Evolutionary conservation across 2,113 vertebrate genomes (phyloP), one percentile per base, ranked within the genome.

Genomic region (Pterocles burchelli): DNA sequence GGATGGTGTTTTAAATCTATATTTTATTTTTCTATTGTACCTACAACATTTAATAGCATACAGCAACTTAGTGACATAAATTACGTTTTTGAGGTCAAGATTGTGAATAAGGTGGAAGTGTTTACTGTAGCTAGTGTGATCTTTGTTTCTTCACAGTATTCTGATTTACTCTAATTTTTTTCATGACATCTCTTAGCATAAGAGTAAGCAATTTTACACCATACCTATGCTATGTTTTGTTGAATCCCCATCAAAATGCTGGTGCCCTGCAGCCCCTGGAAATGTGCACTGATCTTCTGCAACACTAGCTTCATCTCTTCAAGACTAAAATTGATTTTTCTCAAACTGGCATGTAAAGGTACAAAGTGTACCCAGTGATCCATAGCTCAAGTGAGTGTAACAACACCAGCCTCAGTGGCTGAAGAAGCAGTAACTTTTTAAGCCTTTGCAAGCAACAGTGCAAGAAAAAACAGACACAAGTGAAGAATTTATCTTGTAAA

Each of bases 271-370:
- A 95, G 96, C 95, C 93, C 87, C 81, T 91, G 94, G 92, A 96
- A 93, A 93, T 94, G 76, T 38, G 59, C 95, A 93, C 84, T 93
- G 88, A 92, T 96, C 96, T 97, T 95, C 96, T 96, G 95, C 95
- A 97, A 85, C 89, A 94, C 90, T 59, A 92, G 70, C 54, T 83
- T 81, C 86, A 87, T 91, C 95, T 95, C 87, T 89, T 88, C 90
- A 62, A 75, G 86, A 86, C 84, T 25, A 48, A 93, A 95, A 96
- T 88, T 93, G 96, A 97, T 96, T 97, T 97, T 95, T 54, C 95
- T 96, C 87, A 51, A 96, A 90, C 81, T 96, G 94, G 85, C 94
- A 90, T 86, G 79, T 87, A 90, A 79, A 95, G 94, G 94, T 89
- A 95, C 94, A 91, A 65, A 96, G 92, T 93, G 95, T 84, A 93